These are phyloP conservation scores for Branchipolynoe longqiensis DNA, from an alignment of 2,888 invertebrate genomes.

Conservation along the genomic window DNA sequence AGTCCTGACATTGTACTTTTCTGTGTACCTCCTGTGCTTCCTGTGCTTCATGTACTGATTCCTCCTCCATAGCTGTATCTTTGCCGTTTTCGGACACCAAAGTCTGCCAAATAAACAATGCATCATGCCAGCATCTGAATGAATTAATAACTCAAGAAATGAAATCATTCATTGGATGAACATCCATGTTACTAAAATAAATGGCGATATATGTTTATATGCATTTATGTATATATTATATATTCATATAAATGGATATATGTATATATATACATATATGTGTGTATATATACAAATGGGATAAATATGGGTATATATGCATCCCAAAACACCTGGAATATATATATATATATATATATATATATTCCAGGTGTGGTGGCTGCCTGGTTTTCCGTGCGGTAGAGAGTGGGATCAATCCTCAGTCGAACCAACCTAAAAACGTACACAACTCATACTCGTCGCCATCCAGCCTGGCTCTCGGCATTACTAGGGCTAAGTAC, in stretches of 20 bases:
- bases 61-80: not conserved
- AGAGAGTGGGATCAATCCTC: too few species aligned
- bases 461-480: too few species aligned
- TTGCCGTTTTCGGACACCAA: conserved; percentile 17
- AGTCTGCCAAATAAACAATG: not conserved
- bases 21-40: conserved; percentile 5
- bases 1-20: not conserved
- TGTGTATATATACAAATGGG: not conserved
- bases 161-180: not conserved
- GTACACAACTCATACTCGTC: too few species aligned
- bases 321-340: too few species aligned
- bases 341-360: too few species aligned
- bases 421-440: too few species aligned
- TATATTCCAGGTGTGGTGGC: too few species aligned
- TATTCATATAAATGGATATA: not conserved
- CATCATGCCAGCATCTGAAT: too few species aligned
- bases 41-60: not conserved
- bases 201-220: not conserved
- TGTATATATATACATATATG: not conserved
- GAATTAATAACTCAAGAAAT: not conserved
- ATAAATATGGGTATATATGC: too few species aligned
- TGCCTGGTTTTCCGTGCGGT: too few species aligned
- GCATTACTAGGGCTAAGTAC: too few species aligned
- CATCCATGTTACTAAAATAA: not conserved
- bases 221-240: too few species aligned